Evolutionary conservation across 2,797 vertebrate species (phyloP).

Genomic region (Threskiornis aethiopicus): DNA sequence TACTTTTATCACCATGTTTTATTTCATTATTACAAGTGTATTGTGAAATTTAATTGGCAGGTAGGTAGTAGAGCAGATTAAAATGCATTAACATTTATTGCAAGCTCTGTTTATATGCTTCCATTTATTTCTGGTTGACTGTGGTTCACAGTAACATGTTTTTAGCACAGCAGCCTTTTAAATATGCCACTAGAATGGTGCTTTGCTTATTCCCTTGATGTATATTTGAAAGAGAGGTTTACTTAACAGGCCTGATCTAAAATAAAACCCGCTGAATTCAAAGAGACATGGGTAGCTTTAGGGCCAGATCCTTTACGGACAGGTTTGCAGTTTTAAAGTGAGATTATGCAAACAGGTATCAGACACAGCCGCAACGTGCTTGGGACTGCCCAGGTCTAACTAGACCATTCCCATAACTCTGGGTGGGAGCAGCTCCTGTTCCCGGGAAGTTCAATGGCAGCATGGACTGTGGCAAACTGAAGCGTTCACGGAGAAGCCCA

Average conservation of each 20-base stretch:
- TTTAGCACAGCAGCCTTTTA: neutral
- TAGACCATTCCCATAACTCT: neutral
- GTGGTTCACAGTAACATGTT: neutral
- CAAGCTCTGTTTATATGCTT: neutral
- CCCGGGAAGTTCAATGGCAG: neutral
- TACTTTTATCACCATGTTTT: conserved; percentile 3
- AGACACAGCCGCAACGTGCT: fast-evolving
- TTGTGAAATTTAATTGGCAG: conserved; percentile 43
- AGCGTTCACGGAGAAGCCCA: neutral
- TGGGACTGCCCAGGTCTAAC: too few relatives aligned
- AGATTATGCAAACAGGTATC: neutral
- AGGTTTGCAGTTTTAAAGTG: neutral
- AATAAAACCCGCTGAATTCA: neutral
- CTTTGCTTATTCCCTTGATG: neutral
- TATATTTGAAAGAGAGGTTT: neutral
- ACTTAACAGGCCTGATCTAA: neutral
- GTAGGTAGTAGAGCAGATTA: neutral
- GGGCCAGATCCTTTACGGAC: neutral
- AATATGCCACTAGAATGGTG: neutral
- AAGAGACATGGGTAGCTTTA: neutral
- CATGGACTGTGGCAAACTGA: neutral
- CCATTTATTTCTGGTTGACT: neutral
- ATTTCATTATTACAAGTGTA: neutral
- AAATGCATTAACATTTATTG: neutral
- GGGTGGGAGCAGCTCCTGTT: neutral